A percentile compares a stretch with the other conserved stretches of the same genome.
Evolutionary conservation across 2,888 invertebrate genomes (phyloP).

Genomic region (Andricus quercusramuli): DNA sequence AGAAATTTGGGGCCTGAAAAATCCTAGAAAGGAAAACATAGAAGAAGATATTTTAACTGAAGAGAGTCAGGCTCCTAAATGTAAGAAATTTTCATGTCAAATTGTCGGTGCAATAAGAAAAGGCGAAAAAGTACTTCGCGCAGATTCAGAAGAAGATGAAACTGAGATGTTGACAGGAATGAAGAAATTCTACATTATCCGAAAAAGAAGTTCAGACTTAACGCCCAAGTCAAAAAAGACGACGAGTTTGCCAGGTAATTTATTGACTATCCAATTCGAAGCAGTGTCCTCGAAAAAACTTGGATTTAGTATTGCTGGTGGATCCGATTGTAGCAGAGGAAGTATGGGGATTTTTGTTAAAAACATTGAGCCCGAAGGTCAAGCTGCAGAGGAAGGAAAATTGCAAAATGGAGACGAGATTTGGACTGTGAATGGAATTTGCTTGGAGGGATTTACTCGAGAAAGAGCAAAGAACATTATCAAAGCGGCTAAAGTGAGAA

Average conservation of each 20-base stretch:
- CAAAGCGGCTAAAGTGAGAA: constrained; percentile 82
- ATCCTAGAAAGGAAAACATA: neutral
- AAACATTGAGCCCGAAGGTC: constrained; percentile 82
- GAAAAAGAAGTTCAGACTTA: constrained; percentile 63
- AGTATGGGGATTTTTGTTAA: constrained; percentile 84
- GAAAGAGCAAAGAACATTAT: constrained; percentile 82
- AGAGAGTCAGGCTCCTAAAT: neutral
- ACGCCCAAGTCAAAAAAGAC: constrained; percentile 59
- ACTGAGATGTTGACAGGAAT: constrained; percentile 76
- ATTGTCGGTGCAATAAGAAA: constrained; percentile 64
- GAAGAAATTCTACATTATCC: constrained; percentile 76
- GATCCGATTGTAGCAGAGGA: constrained; percentile 82
- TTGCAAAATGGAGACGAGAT: constrained; percentile 83
- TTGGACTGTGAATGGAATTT: constrained; percentile 81
- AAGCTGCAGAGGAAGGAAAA: constrained; percentile 82
- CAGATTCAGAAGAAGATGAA: constrained; percentile 34
- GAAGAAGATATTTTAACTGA: neutral
- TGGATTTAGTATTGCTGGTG: constrained; percentile 85
- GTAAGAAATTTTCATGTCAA: constrained; percentile 52
- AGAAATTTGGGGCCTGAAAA: constrained; percentile 63
- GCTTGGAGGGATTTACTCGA: constrained; percentile 81
- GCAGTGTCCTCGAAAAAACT: constrained; percentile 82
- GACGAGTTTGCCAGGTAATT: constrained; percentile 63
- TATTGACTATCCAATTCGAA: constrained; percentile 78
- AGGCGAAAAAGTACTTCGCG: constrained; percentile 62